Evolutionary conservation across 2,797 vertebrate species (phyloP), one percentile per base, ranked within the genome.

Genomic region (Synanceia verrucosa): DNA sequence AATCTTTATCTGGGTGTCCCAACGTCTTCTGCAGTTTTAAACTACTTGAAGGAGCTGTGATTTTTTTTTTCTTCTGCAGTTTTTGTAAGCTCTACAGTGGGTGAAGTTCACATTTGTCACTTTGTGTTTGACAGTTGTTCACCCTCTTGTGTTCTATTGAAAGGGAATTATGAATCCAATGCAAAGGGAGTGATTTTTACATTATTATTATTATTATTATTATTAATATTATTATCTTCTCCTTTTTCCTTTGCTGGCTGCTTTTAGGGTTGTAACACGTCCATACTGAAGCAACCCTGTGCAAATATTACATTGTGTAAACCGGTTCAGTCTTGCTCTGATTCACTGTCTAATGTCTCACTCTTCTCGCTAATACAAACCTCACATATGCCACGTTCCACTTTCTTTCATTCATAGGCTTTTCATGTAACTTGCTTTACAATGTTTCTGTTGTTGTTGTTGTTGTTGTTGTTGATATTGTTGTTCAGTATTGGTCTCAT

Each of bases 31-130:
- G 86, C 89, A 89, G 90, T 91, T 91, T 87, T 65, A 76, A 84
- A 85, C 89, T 93, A 94, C 92, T 94, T 94, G 93, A 93, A 94
- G 82, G 82, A 88, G 88, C 84, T 89, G 81, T 86, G 85, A 87
- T 70, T 74, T 65, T 56, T 52, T 60, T 70, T 64, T 77, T 61
- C 37, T 73, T 82, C 52, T 81, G 63, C 85, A 86, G 81, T 86
- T 85, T 82, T 83, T 84, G 78, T 89, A 90, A 91, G 87, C 91
- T 92, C 81, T 86, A 82, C 80, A 64, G 69, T 83, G 66, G 86
- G 85, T 84, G 78, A 88, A 53, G 76, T 86, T 84, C 53, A 73
- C 60, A 63, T 88, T 85, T 85, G 82, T 88, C 86, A 81, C 66
- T 72, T 80, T 79, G 43, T 83, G 43, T 51, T 65, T 75, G 72